These are phyloP conservation scores for Chymomyza caudatula DNA, from an alignment of 2,888 invertebrate genomes.

Conservation along the genomic window DNA sequence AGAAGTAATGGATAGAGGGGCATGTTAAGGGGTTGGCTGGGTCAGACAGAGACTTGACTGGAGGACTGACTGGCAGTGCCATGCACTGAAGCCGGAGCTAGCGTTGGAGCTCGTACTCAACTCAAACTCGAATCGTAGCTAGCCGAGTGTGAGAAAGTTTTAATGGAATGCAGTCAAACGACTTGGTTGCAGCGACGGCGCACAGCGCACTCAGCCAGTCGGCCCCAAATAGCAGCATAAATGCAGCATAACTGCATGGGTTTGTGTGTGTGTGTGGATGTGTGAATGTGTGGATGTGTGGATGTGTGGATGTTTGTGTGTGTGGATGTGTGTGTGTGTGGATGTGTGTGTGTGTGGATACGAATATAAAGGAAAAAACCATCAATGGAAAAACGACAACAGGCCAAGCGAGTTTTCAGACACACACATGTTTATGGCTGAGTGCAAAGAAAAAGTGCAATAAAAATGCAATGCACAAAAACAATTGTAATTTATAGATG, in stretches of 20 bases:
- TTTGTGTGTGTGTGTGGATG: conserved; percentile 15
- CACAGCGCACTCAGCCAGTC: conserved; percentile 1
- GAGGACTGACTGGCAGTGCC: conserved; percentile 26
- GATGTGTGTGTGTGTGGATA: conserved; percentile 27
- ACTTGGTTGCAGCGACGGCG: conserved; percentile 42
- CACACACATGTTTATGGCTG: conserved; percentile 20
- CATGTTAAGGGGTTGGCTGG: neutral
- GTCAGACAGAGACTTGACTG: neutral
- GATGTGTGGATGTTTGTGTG: conserved; percentile 25
- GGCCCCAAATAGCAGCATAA: neutral
- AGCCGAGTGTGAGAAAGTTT: conserved; percentile 78
- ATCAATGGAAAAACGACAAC: conserved; percentile 72
- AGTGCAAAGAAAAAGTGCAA: conserved; percentile 44
- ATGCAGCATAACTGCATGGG: conserved; percentile 47
- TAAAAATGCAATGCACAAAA: conserved; percentile 44
- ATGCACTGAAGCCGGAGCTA: conserved; percentile 34
- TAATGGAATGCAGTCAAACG: conserved; percentile 78
- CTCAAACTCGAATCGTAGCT: conserved; percentile 13
- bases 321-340: conserved; percentile 19
- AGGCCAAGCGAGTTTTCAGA: conserved; percentile 34
- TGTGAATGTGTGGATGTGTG: conserved; percentile 20
- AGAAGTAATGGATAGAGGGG: neutral
- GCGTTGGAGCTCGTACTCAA: conserved; percentile 9
- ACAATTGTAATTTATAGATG: conserved; percentile 67
- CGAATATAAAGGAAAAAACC: conserved; percentile 58